phyloP scores from a whole-genome alignment of 2,113 vertebrate genomes.

The Elephantulus edwardii region DNA sequence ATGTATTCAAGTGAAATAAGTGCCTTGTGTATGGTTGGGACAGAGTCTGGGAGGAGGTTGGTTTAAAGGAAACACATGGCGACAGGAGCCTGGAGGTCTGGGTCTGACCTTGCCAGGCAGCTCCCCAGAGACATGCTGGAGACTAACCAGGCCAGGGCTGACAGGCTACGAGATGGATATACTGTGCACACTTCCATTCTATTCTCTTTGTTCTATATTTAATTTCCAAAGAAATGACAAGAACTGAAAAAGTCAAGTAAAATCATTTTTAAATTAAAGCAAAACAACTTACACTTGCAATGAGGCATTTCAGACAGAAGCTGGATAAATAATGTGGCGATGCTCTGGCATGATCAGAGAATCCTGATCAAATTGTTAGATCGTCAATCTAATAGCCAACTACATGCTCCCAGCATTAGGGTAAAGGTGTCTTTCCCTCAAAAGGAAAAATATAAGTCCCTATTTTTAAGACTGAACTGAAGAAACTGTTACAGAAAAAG shows the following conservation, averaged over 20 bases:
- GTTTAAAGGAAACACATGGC: constrained; percentile 43
- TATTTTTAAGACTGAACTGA: constrained; percentile 29
- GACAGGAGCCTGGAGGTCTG: constrained; percentile 32
- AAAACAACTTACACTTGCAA: background rate
- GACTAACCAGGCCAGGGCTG: background rate
- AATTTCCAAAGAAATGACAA: background rate
- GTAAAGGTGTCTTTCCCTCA: background rate
- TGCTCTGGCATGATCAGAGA: background rate
- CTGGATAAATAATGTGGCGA: background rate
- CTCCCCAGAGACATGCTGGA: background rate
- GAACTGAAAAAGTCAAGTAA: background rate
- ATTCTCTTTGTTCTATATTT: background rate
- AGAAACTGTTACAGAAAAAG: background rate
- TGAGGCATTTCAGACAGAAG: background rate
- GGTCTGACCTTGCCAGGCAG: background rate
- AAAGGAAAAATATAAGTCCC: background rate
- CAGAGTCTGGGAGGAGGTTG: background rate
- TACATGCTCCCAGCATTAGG: background rate
- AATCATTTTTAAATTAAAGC: background rate
- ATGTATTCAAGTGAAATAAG: background rate
- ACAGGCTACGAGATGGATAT: background rate
- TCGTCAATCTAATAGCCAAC: background rate
- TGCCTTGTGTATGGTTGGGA: background rate
- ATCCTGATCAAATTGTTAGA: background rate
- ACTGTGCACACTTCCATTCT: background rate